Conservation (phyloP, 37 sponge, comb jelly and placozoan species). For the Chondrosia reniformis region DNA sequence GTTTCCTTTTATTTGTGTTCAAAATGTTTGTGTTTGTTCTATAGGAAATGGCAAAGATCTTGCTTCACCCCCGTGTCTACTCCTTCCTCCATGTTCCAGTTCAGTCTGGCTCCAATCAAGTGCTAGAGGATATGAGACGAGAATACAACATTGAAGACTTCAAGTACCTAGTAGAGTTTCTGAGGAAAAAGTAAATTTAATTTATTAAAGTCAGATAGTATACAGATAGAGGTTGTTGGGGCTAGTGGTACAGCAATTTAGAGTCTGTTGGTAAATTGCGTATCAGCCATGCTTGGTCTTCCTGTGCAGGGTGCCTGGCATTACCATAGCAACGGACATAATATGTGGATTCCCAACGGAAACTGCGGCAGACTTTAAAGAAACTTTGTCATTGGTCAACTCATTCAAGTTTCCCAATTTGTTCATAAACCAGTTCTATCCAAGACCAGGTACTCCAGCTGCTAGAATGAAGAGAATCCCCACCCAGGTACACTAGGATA, state of each 20-base stretch:
- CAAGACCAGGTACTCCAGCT: conserved; percentile 96
- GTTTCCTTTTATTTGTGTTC: no score
- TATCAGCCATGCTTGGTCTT: neutral
- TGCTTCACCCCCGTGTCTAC: conserved; percentile 88
- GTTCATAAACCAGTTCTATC: conserved; percentile 99
- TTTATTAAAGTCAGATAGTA: neutral
- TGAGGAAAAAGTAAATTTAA: conserved; percentile 49
- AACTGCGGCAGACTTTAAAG: conserved; percentile 80
- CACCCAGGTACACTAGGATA: conserved; percentile 67
- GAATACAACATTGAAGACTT: conserved; percentile 89
- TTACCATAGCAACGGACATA: conserved; percentile 98
- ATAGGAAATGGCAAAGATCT: conserved; percentile 84
- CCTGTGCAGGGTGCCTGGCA: conserved; percentile 75
- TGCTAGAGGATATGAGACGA: conserved; percentile 91
- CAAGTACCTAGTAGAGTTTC: conserved; percentile 68
- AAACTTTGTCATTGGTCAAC: conserved; percentile 65
- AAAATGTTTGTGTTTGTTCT: no score
- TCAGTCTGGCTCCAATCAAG: conserved; percentile 88
- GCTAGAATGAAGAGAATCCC: conserved; percentile 91
- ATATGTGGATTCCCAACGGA: conserved; percentile 99
- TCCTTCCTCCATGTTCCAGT: conserved; percentile 97
- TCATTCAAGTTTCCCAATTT: conserved; percentile 89
- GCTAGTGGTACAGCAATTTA: neutral
- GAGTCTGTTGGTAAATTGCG: neutral
- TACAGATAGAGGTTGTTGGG: neutral